phyloP scores from a whole-genome alignment of 2,797 vertebrate species.

The Halcyon chelicuti region DNA sequence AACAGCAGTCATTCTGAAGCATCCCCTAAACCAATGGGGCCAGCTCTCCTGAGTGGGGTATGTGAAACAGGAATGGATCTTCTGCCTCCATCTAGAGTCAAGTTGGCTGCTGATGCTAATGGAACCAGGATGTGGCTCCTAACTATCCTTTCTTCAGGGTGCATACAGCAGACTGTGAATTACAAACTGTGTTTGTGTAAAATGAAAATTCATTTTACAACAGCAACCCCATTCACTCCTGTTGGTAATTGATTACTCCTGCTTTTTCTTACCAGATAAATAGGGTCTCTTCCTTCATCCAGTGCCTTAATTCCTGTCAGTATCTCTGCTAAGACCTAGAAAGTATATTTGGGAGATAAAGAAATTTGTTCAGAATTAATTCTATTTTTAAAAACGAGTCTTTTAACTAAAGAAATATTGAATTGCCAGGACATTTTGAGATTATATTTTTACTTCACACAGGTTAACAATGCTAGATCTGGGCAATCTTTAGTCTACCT shows the following conservation, averaged over 20 bases:
- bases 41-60: neutral
- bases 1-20: neutral
- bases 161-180: neutral
- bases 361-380: neutral
- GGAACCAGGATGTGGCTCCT: neutral
- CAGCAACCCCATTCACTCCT: neutral
- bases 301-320: conserved; percentile 78
- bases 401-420: neutral
- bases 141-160: neutral
- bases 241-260: neutral
- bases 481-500: neutral
- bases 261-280: conserved; percentile 78
- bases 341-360: neutral
- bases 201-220: neutral
- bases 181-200: neutral
- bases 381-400: neutral
- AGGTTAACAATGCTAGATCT: neutral
- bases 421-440: neutral
- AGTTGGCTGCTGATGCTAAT: neutral
- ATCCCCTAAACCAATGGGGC: neutral
- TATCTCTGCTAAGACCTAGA: conserved; percentile 80
- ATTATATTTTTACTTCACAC: neutral
- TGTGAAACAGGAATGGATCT: neutral
- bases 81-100: neutral
- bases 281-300: conserved; percentile 73